Conservation (phyloP, 1,140 invertebrate species). For the Plectus sambesii region DNA sequence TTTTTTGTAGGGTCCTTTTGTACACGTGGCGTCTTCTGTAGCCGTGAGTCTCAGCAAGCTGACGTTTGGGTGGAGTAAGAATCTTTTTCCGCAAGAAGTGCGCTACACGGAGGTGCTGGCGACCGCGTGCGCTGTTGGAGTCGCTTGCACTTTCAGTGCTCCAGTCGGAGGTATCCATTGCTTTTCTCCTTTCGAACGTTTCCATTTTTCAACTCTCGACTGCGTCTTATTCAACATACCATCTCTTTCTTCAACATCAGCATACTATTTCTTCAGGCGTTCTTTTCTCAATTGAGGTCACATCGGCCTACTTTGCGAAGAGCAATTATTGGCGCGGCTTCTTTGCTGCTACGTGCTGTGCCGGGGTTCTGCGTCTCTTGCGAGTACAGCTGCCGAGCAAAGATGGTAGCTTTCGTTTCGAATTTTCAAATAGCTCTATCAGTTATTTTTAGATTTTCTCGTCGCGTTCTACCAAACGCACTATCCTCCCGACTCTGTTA, state of each 20-base stretch:
- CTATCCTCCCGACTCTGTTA: slow-evolving; percentile 89
- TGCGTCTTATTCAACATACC: slow-evolving; percentile 2
- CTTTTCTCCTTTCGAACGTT: slow-evolving; percentile 1
- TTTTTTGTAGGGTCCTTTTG: slow-evolving; percentile 38
- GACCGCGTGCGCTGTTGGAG: slow-evolving; percentile 44
- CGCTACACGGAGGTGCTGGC: slow-evolving; percentile 39
- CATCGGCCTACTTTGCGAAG: slow-evolving; percentile 94
- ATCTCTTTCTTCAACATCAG: background rate
- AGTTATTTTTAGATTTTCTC: slow-evolving; percentile 67
- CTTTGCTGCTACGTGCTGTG: slow-evolving; percentile 90
- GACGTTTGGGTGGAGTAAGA: slow-evolving; percentile 25
- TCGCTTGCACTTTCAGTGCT: slow-evolving; percentile 38
- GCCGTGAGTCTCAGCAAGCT: slow-evolving; percentile 31
- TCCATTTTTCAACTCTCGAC: background rate
- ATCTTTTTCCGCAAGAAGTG: slow-evolving; percentile 39
- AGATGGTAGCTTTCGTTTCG: slow-evolving; percentile 23
- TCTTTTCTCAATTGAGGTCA: slow-evolving; percentile 96
- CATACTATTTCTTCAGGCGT: slow-evolving; percentile 59
- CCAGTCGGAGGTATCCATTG: slow-evolving; percentile 36
- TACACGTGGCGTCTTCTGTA: slow-evolving; percentile 41
- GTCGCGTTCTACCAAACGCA: slow-evolving; percentile 87
- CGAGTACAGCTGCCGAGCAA: slow-evolving; percentile 29
- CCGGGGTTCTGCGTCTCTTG: slow-evolving; percentile 74
- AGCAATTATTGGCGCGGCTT: slow-evolving; percentile 98
- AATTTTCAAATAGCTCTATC: slow-evolving; percentile 35